These are phyloP conservation scores for Chitala chitala DNA, from an alignment of 2,113 vertebrate genomes.

Conservation along the genomic window DNA sequence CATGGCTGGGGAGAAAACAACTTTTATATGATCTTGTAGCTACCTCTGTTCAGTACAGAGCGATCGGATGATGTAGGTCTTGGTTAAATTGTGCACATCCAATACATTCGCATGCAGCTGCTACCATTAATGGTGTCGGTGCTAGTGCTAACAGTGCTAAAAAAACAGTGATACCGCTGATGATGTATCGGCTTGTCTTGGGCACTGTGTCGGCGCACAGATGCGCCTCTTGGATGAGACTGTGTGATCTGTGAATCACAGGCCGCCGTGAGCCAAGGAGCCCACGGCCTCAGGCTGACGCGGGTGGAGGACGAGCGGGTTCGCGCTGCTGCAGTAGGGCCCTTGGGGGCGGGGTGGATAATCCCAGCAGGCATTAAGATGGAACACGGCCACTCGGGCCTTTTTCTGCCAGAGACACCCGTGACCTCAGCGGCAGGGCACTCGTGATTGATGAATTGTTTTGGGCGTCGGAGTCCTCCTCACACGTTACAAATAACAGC, in stretches of 20 bases:
- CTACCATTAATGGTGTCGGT: not conserved
- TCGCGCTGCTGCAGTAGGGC: not conserved
- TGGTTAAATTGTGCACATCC: not conserved
- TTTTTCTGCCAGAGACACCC: not conserved
- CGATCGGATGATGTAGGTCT: too few species aligned
- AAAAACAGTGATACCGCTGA: too few species aligned
- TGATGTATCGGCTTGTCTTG: not conserved
- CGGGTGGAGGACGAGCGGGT: not conserved
- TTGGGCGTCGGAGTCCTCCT: too few species aligned
- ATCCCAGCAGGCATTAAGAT: constrained; percentile 5
- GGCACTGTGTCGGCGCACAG: too few species aligned
- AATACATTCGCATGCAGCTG: not conserved
- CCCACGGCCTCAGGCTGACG: not conserved
- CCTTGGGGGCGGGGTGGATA: not conserved
- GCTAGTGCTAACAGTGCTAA: not conserved
- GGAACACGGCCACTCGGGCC: not conserved
- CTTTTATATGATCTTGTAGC: constrained; percentile 10
- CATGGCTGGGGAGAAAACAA: constrained; percentile 8
- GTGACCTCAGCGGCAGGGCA: not conserved
- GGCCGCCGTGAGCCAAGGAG: not conserved
- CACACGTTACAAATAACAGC: too few species aligned
- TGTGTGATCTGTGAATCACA: not conserved
- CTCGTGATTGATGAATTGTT: too few species aligned
- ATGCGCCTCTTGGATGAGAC: not conserved
- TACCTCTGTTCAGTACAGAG: too few species aligned